Base-by-base conservation (phyloP, 1,140 invertebrate species). In the Drosophila funebris region DNA sequence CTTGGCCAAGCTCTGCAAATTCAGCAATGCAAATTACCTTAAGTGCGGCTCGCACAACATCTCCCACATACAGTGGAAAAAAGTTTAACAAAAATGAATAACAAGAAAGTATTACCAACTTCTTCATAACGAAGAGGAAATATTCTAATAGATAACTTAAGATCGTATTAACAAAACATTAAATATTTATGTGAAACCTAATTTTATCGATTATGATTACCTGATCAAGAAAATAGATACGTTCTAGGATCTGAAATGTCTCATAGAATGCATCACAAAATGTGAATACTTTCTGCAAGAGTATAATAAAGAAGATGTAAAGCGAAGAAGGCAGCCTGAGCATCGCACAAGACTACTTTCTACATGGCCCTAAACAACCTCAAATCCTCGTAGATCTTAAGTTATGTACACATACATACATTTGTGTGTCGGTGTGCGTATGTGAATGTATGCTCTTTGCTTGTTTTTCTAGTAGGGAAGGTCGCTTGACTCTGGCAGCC, bases 1-100 rank as follows among this genome's bases (percentile, higher is more conserved):
- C 76, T 76, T 75, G 80, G 75, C 75, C 78, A 67, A 76, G 76
- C 83, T 78, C 76, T 71, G 83, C 72, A 79, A 88, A 85, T 85
- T 85, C 83, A 87, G 82, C 82, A 87, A 88, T 88, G 83, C 83
- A 88, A 88, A 88, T 88, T 88, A 88, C 83, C 83, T 88, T 88
- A 88, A 88, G 83, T 88, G 83, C 83, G 84, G 79, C 75, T 73
- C 78, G 72, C 83, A 79, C 84, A 88, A 88, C 83, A 88, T 83
- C 87, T 85, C 82, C n/a, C n/a, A 75, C 68, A 53, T 29, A 29
- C 11, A 60, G 48, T 44, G 48, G 14, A 44, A 33, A 63, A 43
- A 29, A 37, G 22, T 20, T 16, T 50, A 57, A 63, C 57, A 61
- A 58, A 58, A 58, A 68, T 69, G 22, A 24, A 46, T 46, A 46